phyloP scores from a whole-genome alignment of 2,888 invertebrate genomes.

The Agrotis puta region DNA sequence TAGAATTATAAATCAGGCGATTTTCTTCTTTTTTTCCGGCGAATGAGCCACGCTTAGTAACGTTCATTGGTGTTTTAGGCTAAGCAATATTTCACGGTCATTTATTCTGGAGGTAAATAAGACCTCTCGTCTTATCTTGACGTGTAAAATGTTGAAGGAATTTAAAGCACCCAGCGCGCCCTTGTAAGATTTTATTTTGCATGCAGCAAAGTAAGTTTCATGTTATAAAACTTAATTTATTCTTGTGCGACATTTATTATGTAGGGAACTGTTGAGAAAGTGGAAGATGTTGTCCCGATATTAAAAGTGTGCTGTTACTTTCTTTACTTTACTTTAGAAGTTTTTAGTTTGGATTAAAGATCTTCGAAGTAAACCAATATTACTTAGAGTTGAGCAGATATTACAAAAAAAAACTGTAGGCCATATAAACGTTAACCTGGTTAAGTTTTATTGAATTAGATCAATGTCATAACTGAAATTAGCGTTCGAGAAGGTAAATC shows the following conservation, averaged over 20 bases:
- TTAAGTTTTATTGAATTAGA: neutral
- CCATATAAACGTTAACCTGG: neutral
- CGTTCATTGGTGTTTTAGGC: slow-evolving; percentile 63
- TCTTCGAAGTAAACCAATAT: neutral
- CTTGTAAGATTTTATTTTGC: slow-evolving; percentile 53
- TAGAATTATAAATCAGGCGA: slow-evolving; percentile 61
- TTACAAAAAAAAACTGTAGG: neutral
- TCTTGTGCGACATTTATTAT: slow-evolving; percentile 12
- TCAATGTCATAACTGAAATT: neutral
- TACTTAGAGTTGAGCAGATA: neutral
- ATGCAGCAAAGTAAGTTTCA: slow-evolving; percentile 41
- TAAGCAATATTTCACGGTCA: slow-evolving; percentile 66
- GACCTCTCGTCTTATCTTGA: slow-evolving; percentile 55
- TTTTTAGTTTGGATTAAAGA: neutral
- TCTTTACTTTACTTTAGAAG: neutral
- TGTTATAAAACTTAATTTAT: slow-evolving; percentile 40
- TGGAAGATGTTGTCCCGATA: neutral
- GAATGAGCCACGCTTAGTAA: slow-evolving; percentile 60
- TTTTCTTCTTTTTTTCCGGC: slow-evolving; percentile 58
- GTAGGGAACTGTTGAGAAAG: neutral
- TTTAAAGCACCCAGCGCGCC: slow-evolving; percentile 49
- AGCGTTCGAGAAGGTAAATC: too few species aligned
- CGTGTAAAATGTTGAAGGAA: slow-evolving; percentile 60
- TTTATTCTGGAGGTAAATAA: slow-evolving; percentile 69
- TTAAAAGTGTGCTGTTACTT: neutral